Percentiles rank a stretch among this genome's conserved stretches.
These are phyloP conservation scores for Eretmocerus hayati DNA, from an alignment of 2,888 invertebrate species.

Conservation along the genomic window DNA sequence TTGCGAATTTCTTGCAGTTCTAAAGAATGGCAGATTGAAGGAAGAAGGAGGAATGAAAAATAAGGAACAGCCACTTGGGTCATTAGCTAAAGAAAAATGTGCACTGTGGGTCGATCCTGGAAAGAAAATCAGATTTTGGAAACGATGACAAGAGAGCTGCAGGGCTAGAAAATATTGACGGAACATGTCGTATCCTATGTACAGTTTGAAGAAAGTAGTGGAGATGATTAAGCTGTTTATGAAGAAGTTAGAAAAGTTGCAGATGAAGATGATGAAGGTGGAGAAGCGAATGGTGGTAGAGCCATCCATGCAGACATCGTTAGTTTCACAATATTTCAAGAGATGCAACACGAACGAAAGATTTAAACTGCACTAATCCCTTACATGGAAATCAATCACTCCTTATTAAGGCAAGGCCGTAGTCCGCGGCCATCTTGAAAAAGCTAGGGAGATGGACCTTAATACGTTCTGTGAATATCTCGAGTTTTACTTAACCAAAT, in stretches of 20 bases:
- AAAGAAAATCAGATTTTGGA: slow-evolving; percentile 95
- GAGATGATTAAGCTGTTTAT: slow-evolving; percentile 92
- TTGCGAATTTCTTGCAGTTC: slow-evolving; percentile 91
- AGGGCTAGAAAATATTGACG: slow-evolving; percentile 85
- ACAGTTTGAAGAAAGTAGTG: slow-evolving; percentile 97
- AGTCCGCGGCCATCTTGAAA: too few species aligned
- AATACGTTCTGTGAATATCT: too few species aligned
- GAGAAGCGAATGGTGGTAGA: slow-evolving; percentile 67
- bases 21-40: slow-evolving; percentile 92
- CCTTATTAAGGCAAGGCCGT: too few species aligned
- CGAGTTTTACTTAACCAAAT: too few species aligned
- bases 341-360: too few species aligned
- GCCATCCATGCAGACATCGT: slow-evolving; percentile 64
- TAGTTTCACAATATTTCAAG: slow-evolving; percentile 25
- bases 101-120: slow-evolving; percentile 92
- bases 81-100: slow-evolving; percentile 83
- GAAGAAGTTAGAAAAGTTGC: slow-evolving; percentile 84
- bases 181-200: slow-evolving; percentile 98
- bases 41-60: slow-evolving; percentile 91
- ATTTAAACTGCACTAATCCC: too few species aligned
- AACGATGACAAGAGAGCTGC: slow-evolving; percentile 48
- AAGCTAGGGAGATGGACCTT: too few species aligned
- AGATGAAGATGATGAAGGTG: slow-evolving; percentile 71
- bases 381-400: too few species aligned
- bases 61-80: slow-evolving; percentile 77